These are phyloP conservation scores for Himalopsyche tibetana DNA, from an alignment of 2,888 invertebrate genomes.

Conservation along the genomic window DNA sequence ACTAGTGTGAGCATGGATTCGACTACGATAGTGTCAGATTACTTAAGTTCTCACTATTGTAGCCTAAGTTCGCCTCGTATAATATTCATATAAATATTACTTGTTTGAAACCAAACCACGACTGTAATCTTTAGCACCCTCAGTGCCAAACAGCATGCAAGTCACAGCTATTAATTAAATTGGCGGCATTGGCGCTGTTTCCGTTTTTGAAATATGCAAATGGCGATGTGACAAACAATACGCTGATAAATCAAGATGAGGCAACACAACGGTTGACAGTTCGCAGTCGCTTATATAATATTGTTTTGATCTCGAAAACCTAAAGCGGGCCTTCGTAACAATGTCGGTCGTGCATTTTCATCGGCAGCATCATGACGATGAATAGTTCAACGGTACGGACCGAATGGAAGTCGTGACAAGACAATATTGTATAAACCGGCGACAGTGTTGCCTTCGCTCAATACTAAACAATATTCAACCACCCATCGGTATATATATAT, in stretches of 20 bases:
- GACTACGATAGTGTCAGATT: too few relatives aligned
- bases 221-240: background rate
- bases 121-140: too few relatives aligned
- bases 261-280: background rate
- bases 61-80: too few relatives aligned
- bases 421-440: background rate
- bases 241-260: slow-evolving; percentile 13
- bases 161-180: too few relatives aligned
- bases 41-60: too few relatives aligned
- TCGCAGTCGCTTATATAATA: background rate
- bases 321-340: background rate
- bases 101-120: too few relatives aligned
- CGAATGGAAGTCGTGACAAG: slow-evolving; percentile 20
- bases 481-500: too few relatives aligned
- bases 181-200: too few relatives aligned
- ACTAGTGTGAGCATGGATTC: too few relatives aligned
- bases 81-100: too few relatives aligned
- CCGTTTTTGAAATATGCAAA: background rate
- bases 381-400: background rate
- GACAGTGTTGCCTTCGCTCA: background rate
- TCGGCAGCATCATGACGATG: background rate
- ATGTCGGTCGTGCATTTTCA: slow-evolving; percentile 15
- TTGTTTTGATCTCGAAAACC: background rate
- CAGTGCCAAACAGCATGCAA: too few relatives aligned
- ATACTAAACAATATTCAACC: background rate